Conservation (phyloP, 2,113 vertebrate genomes). For the Erinaceus europaeus region DNA sequence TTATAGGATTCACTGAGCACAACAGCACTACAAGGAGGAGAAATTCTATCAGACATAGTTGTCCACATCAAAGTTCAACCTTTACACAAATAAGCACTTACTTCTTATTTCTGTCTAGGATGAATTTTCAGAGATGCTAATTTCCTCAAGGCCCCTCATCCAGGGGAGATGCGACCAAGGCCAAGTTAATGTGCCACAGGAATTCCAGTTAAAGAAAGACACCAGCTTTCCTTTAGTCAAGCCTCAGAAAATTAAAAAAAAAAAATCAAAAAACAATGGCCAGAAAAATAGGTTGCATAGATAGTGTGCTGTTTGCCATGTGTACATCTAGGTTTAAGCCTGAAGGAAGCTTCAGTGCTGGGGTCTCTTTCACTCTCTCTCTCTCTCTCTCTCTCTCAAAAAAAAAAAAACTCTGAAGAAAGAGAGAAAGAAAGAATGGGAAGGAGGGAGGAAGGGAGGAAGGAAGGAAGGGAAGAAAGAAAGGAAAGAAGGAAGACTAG, state of each 20-base stretch:
- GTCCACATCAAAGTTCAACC: neutral
- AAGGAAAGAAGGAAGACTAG: too few relatives aligned
- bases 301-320: too few relatives aligned
- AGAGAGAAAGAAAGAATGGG: too few relatives aligned
- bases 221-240: neutral
- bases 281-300: too few relatives aligned
- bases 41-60: conserved; percentile 29
- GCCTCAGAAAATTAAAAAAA: neutral
- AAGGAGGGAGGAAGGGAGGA: too few relatives aligned
- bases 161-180: neutral
- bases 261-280: neutral
- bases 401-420: too few relatives aligned
- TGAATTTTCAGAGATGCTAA: neutral
- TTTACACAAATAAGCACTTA: neutral
- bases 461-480: too few relatives aligned
- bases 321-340: too few relatives aligned
- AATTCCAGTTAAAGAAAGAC: neutral
- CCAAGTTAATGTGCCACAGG: neutral
- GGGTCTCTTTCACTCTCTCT: too few relatives aligned
- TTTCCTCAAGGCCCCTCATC: neutral
- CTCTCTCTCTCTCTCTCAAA: too few relatives aligned
- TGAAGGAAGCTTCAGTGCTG: too few relatives aligned
- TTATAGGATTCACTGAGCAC: neutral
- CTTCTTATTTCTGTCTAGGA: neutral
- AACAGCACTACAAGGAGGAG: neutral